Evolutionary conservation across 1,140 invertebrate species (phyloP).

Genomic region (Pseudomyrmex cubaensis): DNA sequence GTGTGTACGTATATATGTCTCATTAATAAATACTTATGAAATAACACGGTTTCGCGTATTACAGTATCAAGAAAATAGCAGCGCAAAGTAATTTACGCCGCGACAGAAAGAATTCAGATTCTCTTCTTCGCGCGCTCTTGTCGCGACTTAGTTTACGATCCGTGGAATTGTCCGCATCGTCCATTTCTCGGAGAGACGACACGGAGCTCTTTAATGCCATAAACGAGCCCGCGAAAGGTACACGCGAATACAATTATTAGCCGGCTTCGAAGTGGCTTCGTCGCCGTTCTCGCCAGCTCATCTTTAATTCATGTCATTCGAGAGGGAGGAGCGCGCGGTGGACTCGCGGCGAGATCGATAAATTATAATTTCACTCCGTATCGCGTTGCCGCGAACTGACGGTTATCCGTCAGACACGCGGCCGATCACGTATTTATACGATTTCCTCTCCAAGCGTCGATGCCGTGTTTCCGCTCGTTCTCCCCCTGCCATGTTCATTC

Average conservation of each 20-base stretch:
- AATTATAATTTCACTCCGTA: conserved; percentile 84
- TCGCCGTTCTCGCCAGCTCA: conserved; percentile 76
- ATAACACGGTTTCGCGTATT: conserved; percentile 6
- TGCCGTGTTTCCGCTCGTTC: conserved; percentile 63
- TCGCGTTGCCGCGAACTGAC: conserved; percentile 67
- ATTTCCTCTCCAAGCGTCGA: conserved; percentile 68
- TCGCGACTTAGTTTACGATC: conserved; percentile 32
- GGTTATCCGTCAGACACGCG: conserved; percentile 78
- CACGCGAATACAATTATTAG: conserved; percentile 76
- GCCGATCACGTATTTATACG: conserved; percentile 75
- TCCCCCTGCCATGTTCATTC: neutral
- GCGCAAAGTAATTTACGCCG: conserved; percentile 16
- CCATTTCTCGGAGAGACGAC: conserved; percentile 36
- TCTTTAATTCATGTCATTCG: conserved; percentile 85
- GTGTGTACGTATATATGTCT: neutral
- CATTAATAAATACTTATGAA: conserved; percentile 41
- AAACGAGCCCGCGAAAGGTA: conserved; percentile 66
- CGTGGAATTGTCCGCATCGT: conserved; percentile 38
- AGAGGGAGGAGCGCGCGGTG: conserved; percentile 60
- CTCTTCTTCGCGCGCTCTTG: neutral
- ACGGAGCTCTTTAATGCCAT: conserved; percentile 62
- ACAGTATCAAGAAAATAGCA: neutral
- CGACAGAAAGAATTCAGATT: conserved; percentile 19
- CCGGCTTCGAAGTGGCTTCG: conserved; percentile 70
- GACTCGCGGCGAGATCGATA: conserved; percentile 81